phyloP scores from a whole-genome alignment of 92 coral and sea anemone species.

The Palythoa grandis region DNA sequence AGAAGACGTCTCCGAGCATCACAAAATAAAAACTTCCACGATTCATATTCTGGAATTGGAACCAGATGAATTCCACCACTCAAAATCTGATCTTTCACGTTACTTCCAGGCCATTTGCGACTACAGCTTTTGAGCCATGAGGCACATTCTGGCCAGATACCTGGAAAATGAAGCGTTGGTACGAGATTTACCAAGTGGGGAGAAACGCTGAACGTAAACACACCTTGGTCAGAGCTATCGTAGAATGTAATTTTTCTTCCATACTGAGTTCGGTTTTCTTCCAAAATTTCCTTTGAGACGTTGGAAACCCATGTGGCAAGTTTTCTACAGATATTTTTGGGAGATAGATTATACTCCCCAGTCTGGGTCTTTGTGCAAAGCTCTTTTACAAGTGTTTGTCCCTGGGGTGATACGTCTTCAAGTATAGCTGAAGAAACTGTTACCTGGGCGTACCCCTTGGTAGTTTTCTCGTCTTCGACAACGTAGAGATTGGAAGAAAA shows the following conservation, averaged over 20 bases:
- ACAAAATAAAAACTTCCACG: constrained; percentile 72
- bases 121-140: constrained; percentile 69
- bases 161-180: constrained; percentile 67
- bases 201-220: constrained; percentile 1
- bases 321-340: constrained; percentile 63
- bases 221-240: constrained; percentile 15
- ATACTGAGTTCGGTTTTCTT: constrained; percentile 33
- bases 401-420: constrained; percentile 33
- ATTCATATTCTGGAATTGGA: constrained; percentile 60
- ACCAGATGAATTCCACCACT: constrained; percentile 73
- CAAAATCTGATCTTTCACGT: constrained; percentile 50
- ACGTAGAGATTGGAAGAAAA: constrained; percentile 49
- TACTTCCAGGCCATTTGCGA: constrained; percentile 65
- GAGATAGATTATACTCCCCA: constrained; percentile 59
- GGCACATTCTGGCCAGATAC: constrained; percentile 75
- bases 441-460: constrained; percentile 70
- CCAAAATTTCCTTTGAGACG: constrained; percentile 45
- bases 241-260: constrained; percentile 61
- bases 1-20: constrained; percentile 68
- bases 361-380: constrained; percentile 47
- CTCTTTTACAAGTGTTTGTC: constrained; percentile 9
- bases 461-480: constrained; percentile 68
- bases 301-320: constrained; percentile 71
- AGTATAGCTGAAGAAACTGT: constrained; percentile 4
- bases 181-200: constrained; percentile 68